A percentile compares a stretch with the other conserved stretches of the same genome.
These are phyloP conservation scores for Teleopsis dalmanni DNA, from an alignment of 1,140 invertebrate species.

Conservation along the genomic window DNA sequence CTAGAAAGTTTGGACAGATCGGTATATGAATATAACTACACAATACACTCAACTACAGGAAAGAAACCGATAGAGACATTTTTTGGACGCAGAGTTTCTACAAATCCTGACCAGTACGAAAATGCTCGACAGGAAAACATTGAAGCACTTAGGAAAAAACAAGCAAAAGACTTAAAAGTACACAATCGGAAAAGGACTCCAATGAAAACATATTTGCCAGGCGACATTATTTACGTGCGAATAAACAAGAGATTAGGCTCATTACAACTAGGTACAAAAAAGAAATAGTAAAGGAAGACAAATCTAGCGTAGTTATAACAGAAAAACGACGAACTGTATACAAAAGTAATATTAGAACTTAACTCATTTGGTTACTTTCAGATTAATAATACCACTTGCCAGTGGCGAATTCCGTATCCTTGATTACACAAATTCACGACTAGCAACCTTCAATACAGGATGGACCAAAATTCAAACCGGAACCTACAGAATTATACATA, in stretches of 20 bases:
- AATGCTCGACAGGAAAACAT: slow-evolving; percentile 1
- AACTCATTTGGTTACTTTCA: too few relatives aligned
- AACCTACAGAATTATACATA: too few relatives aligned
- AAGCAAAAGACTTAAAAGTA: slow-evolving; percentile 1
- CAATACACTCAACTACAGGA: slow-evolving; percentile 7
- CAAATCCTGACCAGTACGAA: not conserved
- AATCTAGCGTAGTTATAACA: too few relatives aligned
- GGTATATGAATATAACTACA: slow-evolving; percentile 13
- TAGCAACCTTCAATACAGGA: too few relatives aligned
- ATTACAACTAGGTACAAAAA: too few relatives aligned
- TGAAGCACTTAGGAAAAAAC: slow-evolving; percentile 3
- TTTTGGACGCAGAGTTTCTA: not conserved
- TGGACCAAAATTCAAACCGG: too few relatives aligned
- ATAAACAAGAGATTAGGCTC: slow-evolving; percentile 8
- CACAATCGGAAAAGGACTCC: slow-evolving; percentile 6
- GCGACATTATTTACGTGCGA: slow-evolving; percentile 8
- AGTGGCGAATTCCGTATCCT: too few relatives aligned
- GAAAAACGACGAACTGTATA: too few relatives aligned
- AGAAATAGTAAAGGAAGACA: too few relatives aligned
- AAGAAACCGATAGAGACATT: slow-evolving; percentile 9
- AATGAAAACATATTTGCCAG: not conserved
- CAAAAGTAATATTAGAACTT: too few relatives aligned
- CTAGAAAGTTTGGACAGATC: slow-evolving; percentile 7
- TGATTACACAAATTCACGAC: too few relatives aligned
- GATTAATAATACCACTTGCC: too few relatives aligned